Evolutionary conservation across 2,888 invertebrate genomes (phyloP).

Genomic region (Tiliacea citrago): DNA sequence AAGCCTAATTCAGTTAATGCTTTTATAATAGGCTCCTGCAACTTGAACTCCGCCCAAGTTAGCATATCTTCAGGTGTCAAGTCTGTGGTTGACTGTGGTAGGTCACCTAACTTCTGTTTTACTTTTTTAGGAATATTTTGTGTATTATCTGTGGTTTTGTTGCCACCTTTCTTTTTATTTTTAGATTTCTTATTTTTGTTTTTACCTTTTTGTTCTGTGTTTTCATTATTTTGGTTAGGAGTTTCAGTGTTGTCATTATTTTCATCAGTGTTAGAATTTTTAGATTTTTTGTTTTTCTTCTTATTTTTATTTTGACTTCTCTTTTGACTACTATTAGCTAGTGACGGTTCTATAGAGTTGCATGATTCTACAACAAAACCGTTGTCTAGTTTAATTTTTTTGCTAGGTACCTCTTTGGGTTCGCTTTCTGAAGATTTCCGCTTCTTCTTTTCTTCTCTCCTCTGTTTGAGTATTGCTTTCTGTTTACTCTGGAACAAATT

Average conservation of each 20-base stretch:
- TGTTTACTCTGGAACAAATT: constrained; percentile 70
- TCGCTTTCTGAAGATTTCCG: constrained; percentile 58
- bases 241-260: constrained; percentile 29
- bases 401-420: constrained; percentile 54
- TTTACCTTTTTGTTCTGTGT: constrained; percentile 21
- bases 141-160: neutral
- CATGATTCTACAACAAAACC: constrained; percentile 85
- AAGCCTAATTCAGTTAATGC: constrained; percentile 95
- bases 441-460: constrained; percentile 68
- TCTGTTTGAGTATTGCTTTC: constrained; percentile 67
- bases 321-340: constrained; percentile 66
- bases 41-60: constrained; percentile 92
- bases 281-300: constrained; percentile 42
- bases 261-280: constrained; percentile 19
- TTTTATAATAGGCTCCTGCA: constrained; percentile 93
- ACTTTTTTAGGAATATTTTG: constrained; percentile 56
- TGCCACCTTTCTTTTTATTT: constrained; percentile 36
- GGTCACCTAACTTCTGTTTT: constrained; percentile 80
- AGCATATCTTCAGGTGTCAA: constrained; percentile 87
- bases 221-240: constrained; percentile 11
- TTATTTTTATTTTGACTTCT: constrained; percentile 58
- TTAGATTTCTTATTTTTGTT: constrained; percentile 47
- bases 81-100: constrained; percentile 66
- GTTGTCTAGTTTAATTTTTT: constrained; percentile 73
- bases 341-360: constrained; percentile 72